These are phyloP conservation scores for Ectemnius cavifrons DNA, from an alignment of 2,888 invertebrate genomes.

Conservation along the genomic window DNA sequence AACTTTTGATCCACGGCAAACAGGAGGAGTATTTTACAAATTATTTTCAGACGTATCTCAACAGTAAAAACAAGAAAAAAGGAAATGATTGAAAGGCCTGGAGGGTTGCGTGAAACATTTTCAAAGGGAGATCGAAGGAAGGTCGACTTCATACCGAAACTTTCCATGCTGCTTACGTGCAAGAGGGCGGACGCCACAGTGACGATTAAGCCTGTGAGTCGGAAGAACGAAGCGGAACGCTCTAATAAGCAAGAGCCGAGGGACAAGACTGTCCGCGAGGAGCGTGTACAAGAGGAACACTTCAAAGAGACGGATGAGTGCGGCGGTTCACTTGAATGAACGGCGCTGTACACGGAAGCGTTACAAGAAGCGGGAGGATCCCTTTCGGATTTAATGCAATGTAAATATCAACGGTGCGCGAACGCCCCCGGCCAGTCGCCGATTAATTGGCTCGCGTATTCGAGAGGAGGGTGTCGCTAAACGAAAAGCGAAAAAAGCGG, in stretches of 20 bases:
- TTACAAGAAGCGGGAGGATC: slow-evolving; percentile 45
- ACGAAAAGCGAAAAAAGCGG: background rate
- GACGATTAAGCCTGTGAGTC: slow-evolving; percentile 55
- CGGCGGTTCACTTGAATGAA: slow-evolving; percentile 50
- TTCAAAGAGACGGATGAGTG: slow-evolving; percentile 54
- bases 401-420: slow-evolving; percentile 66
- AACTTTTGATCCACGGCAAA: too few species aligned
- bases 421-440: slow-evolving; percentile 43
- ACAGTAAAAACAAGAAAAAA: too few species aligned
- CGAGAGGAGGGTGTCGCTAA: slow-evolving; percentile 18
- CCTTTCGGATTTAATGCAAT: slow-evolving; percentile 70
- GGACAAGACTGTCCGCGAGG: slow-evolving; percentile 48
- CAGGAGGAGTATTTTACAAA: too few species aligned
- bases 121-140: too few species aligned
- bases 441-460: slow-evolving; percentile 54
- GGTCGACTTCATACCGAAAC: slow-evolving; percentile 41
- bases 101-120: too few species aligned
- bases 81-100: too few species aligned
- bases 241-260: slow-evolving; percentile 56
- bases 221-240: slow-evolving; percentile 56
- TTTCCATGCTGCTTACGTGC: background rate
- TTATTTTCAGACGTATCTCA: too few species aligned
- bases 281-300: slow-evolving; percentile 54
- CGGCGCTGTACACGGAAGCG: slow-evolving; percentile 38
- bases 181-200: slow-evolving; percentile 25